Percentiles rank a stretch among this genome's conserved stretches.
These are phyloP conservation scores for Homarus americanus DNA, from an alignment of 1,140 invertebrate genomes.

Conservation along the genomic window DNA sequence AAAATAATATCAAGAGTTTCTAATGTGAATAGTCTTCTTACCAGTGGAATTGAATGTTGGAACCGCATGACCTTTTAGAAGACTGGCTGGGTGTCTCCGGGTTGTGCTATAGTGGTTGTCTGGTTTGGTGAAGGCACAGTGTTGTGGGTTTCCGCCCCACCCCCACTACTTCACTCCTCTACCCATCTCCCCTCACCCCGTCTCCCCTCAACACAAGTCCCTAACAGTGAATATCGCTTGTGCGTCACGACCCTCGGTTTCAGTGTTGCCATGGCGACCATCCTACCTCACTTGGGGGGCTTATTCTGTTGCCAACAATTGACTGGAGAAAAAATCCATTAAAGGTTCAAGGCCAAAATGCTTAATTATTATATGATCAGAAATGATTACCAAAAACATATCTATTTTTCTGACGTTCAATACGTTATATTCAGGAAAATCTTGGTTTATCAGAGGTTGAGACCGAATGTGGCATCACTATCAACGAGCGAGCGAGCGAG, in stretches of 20 bases:
- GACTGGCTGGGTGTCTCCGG: background rate
- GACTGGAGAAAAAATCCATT: background rate
- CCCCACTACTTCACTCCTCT: background rate
- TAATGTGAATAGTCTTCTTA: background rate
- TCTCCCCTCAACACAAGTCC: background rate
- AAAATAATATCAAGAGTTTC: no score
- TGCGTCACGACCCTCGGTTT: background rate
- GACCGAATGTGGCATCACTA: background rate
- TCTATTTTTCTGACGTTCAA: background rate
- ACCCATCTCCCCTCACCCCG: background rate
- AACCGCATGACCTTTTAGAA: background rate
- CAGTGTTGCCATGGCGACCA: slow-evolving; percentile 8
- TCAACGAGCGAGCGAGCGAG: background rate
- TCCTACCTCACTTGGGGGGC: background rate
- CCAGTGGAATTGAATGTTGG: background rate
- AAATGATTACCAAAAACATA: background rate
- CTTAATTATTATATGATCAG: background rate
- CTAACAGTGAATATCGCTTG: slow-evolving; percentile 8
- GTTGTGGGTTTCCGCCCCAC: background rate
- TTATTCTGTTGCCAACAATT: background rate
- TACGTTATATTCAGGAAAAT: background rate
- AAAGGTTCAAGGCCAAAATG: background rate
- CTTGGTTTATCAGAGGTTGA: background rate
- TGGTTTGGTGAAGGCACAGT: background rate
- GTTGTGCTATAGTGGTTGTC: background rate